A percentile compares a stretch with the other conserved stretches of the same genome.
These are phyloP conservation scores for Frankliniella fusca DNA, from an alignment of 2,888 invertebrate species.

Conservation along the genomic window DNA sequence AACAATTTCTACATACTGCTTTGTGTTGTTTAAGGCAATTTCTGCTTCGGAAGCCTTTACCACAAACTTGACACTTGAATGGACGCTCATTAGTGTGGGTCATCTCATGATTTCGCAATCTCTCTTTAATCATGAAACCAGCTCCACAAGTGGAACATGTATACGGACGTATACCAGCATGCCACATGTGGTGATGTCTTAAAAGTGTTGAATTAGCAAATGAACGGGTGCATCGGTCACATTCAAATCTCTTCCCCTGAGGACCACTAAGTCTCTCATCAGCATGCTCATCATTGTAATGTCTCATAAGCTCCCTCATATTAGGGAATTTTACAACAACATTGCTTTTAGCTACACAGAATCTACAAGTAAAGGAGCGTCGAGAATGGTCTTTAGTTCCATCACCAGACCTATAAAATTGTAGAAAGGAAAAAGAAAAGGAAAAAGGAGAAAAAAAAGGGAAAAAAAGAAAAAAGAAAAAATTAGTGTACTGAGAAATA, in stretches of 20 bases:
- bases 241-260: conserved; percentile 46
- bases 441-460: too few relatives aligned
- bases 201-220: conserved; percentile 34
- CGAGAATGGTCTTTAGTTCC: background rate
- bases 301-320: conserved; percentile 1
- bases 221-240: conserved; percentile 48
- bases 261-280: conserved; percentile 38
- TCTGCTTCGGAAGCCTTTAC: conserved; percentile 34
- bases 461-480: too few relatives aligned
- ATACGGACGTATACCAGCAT: conserved; percentile 34
- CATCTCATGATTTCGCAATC: conserved; percentile 35
- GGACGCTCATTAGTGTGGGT: conserved; percentile 36
- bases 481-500: too few relatives aligned
- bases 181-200: conserved; percentile 35
- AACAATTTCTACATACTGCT: conserved; percentile 32
- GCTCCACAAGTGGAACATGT: conserved; percentile 34
- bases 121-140: conserved; percentile 35
- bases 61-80: conserved; percentile 34
- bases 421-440: too few relatives aligned
- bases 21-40: conserved; percentile 35
- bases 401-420: background rate
- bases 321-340: background rate
- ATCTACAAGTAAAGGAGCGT: background rate
- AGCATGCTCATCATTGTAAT: background rate
- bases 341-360: background rate